Conservation (phyloP, 2,797 vertebrate genomes). For the Sylvia borin region DNA sequence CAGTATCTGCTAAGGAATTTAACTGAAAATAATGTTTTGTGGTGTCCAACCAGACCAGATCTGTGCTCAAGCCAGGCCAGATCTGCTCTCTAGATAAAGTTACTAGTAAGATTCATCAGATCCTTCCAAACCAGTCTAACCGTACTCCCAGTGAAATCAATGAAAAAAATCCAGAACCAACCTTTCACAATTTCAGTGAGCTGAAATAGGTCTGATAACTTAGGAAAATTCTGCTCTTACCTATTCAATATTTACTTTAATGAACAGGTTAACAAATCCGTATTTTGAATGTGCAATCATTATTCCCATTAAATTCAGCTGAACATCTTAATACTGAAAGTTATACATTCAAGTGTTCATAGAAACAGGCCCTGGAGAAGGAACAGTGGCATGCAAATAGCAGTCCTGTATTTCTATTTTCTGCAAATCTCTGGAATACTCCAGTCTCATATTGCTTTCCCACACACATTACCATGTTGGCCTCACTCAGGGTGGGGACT, state of each 20-base stretch:
- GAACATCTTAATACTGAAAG: background rate
- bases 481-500: background rate
- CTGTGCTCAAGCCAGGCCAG: background rate
- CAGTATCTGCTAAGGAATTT: background rate
- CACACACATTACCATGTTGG: background rate
- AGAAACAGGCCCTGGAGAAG: background rate
- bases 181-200: background rate
- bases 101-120: background rate
- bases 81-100: background rate
- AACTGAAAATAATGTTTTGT: background rate
- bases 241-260: background rate
- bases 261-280: background rate
- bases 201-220: background rate
- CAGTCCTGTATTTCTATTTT: background rate
- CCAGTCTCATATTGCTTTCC: background rate
- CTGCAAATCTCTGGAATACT: background rate
- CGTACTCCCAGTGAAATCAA: background rate
- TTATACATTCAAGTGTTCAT: background rate
- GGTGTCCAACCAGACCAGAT: background rate
- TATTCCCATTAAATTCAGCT: background rate
- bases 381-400: background rate
- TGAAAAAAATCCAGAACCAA: background rate
- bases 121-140: background rate
- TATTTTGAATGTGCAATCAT: background rate
- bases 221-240: background rate